These are phyloP conservation scores for Drosophila sechellia DNA, from an alignment of 1,140 invertebrate genomes.

Conservation along the genomic window DNA sequence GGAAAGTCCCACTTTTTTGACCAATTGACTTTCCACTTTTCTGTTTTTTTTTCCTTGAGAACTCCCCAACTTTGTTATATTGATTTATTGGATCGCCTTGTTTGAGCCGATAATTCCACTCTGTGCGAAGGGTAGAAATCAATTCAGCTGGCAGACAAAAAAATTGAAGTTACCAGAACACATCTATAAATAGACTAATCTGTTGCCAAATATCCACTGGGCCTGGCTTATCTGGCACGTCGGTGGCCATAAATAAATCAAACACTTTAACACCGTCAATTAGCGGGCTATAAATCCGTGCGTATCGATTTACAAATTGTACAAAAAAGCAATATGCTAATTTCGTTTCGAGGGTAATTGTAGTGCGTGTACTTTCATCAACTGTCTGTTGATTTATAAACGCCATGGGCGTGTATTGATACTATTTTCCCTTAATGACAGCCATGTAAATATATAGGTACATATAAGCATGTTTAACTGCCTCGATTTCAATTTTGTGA, in stretches of 20 bases:
- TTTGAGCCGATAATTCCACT: constrained; percentile 6
- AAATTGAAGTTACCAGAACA: constrained; percentile 32
- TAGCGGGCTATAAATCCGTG: constrained; percentile 52
- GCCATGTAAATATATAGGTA: constrained; percentile 8
- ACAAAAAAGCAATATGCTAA: constrained; percentile 24
- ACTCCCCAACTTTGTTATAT: constrained; percentile 18
- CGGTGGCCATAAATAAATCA: constrained; percentile 62
- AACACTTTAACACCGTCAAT: constrained; percentile 65
- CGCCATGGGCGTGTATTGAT: constrained; percentile 6
- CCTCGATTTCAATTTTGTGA: constrained; percentile 15
- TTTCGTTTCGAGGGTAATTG: constrained; percentile 22
- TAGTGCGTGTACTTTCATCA: constrained; percentile 29
- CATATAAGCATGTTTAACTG: constrained; percentile 7
- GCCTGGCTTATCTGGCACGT: constrained; percentile 13
- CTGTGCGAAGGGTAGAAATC: constrained; percentile 26
- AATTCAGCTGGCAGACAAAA: constrained; percentile 33
- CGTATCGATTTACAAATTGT: constrained; percentile 60
- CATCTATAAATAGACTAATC: constrained; percentile 27
- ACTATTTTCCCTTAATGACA: constrained; percentile 36
- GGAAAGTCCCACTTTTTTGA: constrained; percentile 29
- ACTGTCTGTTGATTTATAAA: constrained; percentile 33
- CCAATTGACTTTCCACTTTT: constrained; percentile 41
- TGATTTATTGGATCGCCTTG: constrained; percentile 47
- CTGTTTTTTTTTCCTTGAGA: constrained; percentile 8
- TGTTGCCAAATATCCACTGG: constrained; percentile 19